These are phyloP conservation scores for Pogoniulus pusillus DNA, from an alignment of 2,797 vertebrate species.

Conservation along the genomic window DNA sequence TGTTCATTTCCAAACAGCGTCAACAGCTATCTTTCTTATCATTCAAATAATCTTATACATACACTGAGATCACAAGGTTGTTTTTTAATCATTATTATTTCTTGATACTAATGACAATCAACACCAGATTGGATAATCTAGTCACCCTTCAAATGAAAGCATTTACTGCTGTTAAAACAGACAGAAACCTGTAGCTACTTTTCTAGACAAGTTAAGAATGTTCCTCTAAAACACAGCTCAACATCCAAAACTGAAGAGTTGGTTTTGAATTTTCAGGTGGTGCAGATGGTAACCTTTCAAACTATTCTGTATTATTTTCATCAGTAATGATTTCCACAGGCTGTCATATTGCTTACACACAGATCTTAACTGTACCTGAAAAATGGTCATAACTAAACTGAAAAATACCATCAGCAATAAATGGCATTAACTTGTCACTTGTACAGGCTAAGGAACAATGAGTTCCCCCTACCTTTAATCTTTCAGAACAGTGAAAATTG, in stretches of 20 bases:
- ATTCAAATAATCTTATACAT: background rate
- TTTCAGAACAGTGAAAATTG: background rate
- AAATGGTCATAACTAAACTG: background rate
- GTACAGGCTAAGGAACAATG: background rate
- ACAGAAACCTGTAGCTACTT: background rate
- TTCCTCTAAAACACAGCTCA: background rate
- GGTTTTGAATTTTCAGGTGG: background rate
- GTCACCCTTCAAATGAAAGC: background rate
- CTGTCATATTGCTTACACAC: background rate
- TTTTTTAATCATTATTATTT: background rate
- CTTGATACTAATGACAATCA: background rate
- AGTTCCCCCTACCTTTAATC: background rate
- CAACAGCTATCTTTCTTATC: background rate
- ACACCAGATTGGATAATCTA: background rate
- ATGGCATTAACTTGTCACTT: background rate
- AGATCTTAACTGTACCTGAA: background rate
- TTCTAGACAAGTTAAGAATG: background rate
- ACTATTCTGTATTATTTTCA: background rate
- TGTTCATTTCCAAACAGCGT: background rate
- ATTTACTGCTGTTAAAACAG: background rate
- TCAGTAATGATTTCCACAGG: background rate
- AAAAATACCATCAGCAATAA: background rate
- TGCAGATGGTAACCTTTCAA: background rate
- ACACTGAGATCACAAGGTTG: background rate
- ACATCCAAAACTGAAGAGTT: background rate